Conservation (phyloP, 2,113 vertebrate genomes). For the Stigmatopora nigra region DNA sequence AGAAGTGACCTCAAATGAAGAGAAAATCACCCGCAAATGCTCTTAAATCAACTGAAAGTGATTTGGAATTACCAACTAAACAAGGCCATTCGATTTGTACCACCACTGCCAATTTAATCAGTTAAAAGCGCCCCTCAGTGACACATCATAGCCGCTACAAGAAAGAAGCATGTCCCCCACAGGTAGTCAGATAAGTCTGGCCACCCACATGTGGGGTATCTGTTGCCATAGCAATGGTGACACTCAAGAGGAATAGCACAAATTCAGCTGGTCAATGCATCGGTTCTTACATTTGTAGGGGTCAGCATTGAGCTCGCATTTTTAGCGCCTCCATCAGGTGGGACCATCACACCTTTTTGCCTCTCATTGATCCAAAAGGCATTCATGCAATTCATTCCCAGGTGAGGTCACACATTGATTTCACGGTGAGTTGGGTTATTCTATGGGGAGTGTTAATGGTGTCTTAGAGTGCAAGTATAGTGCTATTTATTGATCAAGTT, state of each 20-base stretch:
- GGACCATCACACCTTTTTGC: constrained; percentile 4
- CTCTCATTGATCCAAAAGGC: not conserved
- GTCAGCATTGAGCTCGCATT: constrained; percentile 20
- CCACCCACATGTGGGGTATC: constrained; percentile 28
- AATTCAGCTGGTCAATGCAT: constrained; percentile 32
- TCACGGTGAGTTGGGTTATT: not conserved
- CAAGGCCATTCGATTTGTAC: no score
- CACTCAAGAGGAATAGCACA: constrained; percentile 10
- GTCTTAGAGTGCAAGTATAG: not conserved
- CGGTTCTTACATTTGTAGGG: constrained; percentile 29
- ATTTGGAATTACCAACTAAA: no score
- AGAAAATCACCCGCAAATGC: no score
- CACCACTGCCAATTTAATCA: no score
- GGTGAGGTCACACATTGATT: not conserved
- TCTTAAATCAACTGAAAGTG: no score
- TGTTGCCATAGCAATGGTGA: constrained; percentile 53
- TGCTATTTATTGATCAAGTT: not conserved
- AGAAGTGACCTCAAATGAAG: no score
- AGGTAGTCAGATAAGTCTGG: constrained; percentile 16
- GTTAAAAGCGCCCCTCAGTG: not conserved
- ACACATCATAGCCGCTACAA: constrained; percentile 34
- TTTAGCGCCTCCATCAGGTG: constrained; percentile 10
- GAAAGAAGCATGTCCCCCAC: constrained; percentile 71
- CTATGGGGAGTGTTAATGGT: not conserved
- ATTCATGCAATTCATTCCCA: constrained; percentile 6